phyloP scores from a whole-genome alignment of 2,888 invertebrate genomes.

The Aethes cnicana region DNA sequence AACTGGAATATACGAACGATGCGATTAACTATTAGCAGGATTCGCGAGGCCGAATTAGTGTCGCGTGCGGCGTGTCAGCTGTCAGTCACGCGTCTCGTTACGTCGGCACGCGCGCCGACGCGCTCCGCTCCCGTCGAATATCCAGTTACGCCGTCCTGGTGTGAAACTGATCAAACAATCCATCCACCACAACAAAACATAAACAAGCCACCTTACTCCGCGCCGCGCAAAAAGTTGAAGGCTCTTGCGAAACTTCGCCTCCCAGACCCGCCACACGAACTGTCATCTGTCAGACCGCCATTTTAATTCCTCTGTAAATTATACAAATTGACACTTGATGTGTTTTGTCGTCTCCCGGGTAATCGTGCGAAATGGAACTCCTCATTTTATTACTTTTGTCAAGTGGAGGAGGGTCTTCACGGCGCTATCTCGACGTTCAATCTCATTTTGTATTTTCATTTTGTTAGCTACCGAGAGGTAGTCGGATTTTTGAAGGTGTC shows the following conservation, averaged over 20 bases:
- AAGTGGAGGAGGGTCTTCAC: conserved; percentile 47
- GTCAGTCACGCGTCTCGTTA: conserved; percentile 72
- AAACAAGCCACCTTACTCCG: background rate
- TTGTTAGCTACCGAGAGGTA: conserved; percentile 35
- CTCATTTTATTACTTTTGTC: conserved; percentile 62
- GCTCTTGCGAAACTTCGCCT: conserved; percentile 36
- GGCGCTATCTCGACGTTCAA: conserved; percentile 42
- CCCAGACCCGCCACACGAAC: conserved; percentile 47
- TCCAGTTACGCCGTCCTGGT: conserved; percentile 51
- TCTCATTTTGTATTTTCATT: conserved; percentile 39
- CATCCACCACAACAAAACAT: background rate
- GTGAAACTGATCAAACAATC: conserved; percentile 45
- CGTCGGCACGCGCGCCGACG: conserved; percentile 59
- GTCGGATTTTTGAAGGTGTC: conserved; percentile 20
- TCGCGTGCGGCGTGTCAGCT: conserved; percentile 63
- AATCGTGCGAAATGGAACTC: conserved; percentile 68
- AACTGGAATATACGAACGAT: conserved; percentile 7
- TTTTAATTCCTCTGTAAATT: conserved; percentile 75
- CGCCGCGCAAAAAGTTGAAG: conserved; percentile 1
- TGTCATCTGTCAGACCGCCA: conserved; percentile 72
- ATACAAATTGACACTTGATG: conserved; percentile 77
- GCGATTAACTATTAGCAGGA: conserved; percentile 11
- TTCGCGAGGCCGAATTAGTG: conserved; percentile 36
- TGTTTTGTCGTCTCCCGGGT: conserved; percentile 76
- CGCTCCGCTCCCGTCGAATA: conserved; percentile 64